These are phyloP conservation scores for Dendroctonus valens DNA, from an alignment of 1,140 invertebrate species.

Conservation along the genomic window DNA sequence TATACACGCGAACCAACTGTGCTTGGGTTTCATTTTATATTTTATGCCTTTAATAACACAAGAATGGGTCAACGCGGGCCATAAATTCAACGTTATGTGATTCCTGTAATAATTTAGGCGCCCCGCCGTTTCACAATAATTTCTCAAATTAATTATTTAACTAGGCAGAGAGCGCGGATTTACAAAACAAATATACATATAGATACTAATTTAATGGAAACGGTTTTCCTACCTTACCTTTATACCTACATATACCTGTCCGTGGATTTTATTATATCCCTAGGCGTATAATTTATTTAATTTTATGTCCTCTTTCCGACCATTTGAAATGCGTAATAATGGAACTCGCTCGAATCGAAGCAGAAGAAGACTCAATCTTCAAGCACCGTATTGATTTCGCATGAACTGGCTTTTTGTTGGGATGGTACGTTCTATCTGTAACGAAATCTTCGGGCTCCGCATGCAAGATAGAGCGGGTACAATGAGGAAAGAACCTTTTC, in stretches of 20 bases:
- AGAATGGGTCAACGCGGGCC: conserved; percentile 1
- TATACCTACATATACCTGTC: too few relatives aligned
- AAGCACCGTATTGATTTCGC: conserved; percentile 1
- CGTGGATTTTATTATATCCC: too few relatives aligned
- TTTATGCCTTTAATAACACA: conserved; percentile 3
- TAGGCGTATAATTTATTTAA: too few relatives aligned
- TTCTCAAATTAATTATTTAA: conserved; percentile 20
- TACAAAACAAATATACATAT: background rate
- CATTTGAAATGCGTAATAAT: too few relatives aligned
- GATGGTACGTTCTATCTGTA: conserved; percentile 7
- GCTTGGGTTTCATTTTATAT: conserved; percentile 5
- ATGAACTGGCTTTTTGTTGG: conserved; percentile 4
- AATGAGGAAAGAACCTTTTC: conserved; percentile 22
- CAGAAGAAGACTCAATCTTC: too few relatives aligned
- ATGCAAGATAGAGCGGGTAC: conserved; percentile 5
- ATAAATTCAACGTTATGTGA: conserved; percentile 14
- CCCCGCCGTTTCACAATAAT: conserved; percentile 3
- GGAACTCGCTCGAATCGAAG: too few relatives aligned
- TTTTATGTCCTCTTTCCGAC: too few relatives aligned
- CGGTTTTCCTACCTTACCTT: too few relatives aligned
- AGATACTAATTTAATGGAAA: background rate
- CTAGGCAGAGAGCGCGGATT: background rate
- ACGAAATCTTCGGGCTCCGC: conserved; percentile 12
- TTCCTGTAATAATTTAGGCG: conserved; percentile 9
- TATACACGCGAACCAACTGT: conserved; percentile 5